Conservation (phyloP, 2,888 invertebrate genomes). For the Diadromus collaris region DNA sequence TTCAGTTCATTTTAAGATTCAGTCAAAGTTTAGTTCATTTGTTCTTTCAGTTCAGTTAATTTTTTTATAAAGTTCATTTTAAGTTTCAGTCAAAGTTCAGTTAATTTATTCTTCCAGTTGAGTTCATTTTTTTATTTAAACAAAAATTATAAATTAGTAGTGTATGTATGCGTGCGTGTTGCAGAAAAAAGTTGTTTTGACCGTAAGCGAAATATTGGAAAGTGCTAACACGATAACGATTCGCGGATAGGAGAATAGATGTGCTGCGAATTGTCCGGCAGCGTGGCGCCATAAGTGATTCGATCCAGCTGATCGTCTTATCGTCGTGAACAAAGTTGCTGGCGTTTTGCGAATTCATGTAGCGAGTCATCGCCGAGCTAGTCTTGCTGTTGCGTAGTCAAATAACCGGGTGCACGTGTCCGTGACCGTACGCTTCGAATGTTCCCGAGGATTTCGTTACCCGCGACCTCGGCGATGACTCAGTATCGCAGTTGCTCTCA, state of each 20-base stretch:
- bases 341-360: background rate
- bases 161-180: background rate
- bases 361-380: background rate
- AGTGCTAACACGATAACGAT: background rate
- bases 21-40: too few species aligned
- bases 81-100: too few species aligned
- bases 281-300: background rate
- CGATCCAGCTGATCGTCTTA: background rate
- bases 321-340: background rate
- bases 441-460: slow-evolving; percentile 13
- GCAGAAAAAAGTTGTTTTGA: background rate
- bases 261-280: background rate
- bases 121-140: background rate
- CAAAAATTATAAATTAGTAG: too few species aligned
- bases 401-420: background rate
- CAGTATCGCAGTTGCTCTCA: slow-evolving; percentile 33
- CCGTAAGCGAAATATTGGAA: background rate
- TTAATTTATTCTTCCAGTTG: too few species aligned
- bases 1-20: too few species aligned
- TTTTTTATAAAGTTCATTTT: too few species aligned
- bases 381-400: background rate
- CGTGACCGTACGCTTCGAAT: slow-evolving; percentile 21
- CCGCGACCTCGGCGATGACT: slow-evolving; percentile 44
- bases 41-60: too few species aligned
- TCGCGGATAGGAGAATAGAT: background rate